A percentile compares a stretch with the other conserved stretches of the same genome.
Evolutionary conservation across 2,113 vertebrate genomes (phyloP).

Genomic region (Oncorhynchus kisutch): DNA sequence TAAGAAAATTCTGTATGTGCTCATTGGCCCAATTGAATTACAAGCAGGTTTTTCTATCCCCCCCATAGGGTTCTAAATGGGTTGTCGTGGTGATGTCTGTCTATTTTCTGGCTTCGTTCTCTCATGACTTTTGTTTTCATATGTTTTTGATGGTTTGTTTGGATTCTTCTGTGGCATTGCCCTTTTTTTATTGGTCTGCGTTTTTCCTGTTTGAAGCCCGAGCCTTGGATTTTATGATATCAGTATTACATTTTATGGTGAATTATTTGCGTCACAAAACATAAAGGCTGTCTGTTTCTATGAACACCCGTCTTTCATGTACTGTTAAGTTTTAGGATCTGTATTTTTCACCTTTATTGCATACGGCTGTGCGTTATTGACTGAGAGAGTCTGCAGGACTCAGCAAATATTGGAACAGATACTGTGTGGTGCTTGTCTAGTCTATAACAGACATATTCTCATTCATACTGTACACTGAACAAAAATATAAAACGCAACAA

Average conservation of each 20-base stretch:
- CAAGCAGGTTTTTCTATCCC: slow-evolving; percentile 60
- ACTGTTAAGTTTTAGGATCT: background rate
- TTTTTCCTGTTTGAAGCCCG: slow-evolving; percentile 54
- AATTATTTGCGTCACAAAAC: slow-evolving; percentile 69
- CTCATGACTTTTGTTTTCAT: slow-evolving; percentile 50
- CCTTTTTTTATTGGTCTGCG: slow-evolving; percentile 34
- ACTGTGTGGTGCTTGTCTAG: background rate
- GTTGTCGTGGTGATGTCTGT: slow-evolving; percentile 46
- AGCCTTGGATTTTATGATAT: slow-evolving; percentile 66
- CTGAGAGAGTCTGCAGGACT: background rate
- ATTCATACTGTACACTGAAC: background rate
- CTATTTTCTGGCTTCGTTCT: slow-evolving; percentile 53
- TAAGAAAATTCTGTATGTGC: slow-evolving; percentile 82
- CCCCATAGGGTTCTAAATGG: slow-evolving; percentile 38
- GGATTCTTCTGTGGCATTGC: slow-evolving; percentile 36
- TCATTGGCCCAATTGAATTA: slow-evolving; percentile 81
- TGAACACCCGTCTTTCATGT: background rate
- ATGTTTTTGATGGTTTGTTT: slow-evolving; percentile 56
- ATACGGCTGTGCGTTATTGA: background rate
- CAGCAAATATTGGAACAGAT: background rate
- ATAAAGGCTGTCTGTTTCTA: slow-evolving; percentile 5
- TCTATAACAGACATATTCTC: background rate
- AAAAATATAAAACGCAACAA: no score
- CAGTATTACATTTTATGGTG: slow-evolving; percentile 62
- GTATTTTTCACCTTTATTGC: background rate